Percentiles rank a stretch among this genome's conserved stretches.
These are phyloP conservation scores for Lepidochrysops patricia DNA, from an alignment of 2,888 invertebrate species.

Conservation along the genomic window DNA sequence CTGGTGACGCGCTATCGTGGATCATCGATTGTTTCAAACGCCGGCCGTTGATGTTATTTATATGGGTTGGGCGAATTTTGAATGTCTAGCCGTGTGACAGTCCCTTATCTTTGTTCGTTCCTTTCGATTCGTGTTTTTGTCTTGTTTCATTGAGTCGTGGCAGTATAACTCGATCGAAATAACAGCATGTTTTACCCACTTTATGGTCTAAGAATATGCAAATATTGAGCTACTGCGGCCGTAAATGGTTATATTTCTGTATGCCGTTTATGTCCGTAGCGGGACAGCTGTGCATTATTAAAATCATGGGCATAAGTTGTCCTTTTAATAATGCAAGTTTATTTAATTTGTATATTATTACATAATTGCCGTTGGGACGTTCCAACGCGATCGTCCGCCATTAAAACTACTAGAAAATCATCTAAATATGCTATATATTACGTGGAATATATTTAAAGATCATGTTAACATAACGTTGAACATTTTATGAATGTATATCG, in stretches of 20 bases:
- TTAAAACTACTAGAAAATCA: conserved; percentile 7
- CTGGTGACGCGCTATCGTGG: conserved; percentile 49
- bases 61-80: conserved; percentile 39
- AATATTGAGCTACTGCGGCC: not conserved
- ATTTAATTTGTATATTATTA: not conserved
- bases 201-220: conserved; percentile 1
- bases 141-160: conserved; percentile 7
- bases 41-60: conserved; percentile 56
- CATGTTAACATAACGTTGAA: conserved; percentile 5
- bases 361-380: not conserved
- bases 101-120: conserved; percentile 21
- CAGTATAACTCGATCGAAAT: not conserved
- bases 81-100: conserved; percentile 40
- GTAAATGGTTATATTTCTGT: not conserved
- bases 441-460: not conserved
- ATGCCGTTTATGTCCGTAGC: not conserved
- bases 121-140: conserved; percentile 4
- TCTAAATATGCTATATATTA: conserved; percentile 1
- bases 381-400: not conserved
- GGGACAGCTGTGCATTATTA: not conserved
- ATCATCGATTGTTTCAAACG: conserved; percentile 48
- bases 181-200: not conserved
- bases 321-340: not conserved
- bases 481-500: conserved; percentile 18
- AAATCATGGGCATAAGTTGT: not conserved